Percentiles rank a stretch among this genome's conserved stretches.
phyloP scores from a whole-genome alignment of 2,888 invertebrate genomes.

The Gnatocerus cornutus region DNA sequence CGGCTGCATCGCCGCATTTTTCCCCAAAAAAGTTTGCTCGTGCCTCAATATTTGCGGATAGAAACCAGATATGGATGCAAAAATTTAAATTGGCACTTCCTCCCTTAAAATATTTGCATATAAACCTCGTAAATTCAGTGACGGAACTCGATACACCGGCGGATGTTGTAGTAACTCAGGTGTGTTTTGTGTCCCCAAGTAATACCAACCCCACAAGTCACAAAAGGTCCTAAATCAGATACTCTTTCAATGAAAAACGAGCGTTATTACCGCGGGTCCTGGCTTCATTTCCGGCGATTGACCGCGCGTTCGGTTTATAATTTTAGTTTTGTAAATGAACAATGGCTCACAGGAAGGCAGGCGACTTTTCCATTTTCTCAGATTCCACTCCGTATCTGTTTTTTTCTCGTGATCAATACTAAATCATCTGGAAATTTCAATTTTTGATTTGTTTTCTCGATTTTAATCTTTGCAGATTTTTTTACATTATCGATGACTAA shows the following conservation, averaged over 20 bases:
- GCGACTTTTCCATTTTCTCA: too few species aligned
- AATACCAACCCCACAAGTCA: conserved; percentile 14
- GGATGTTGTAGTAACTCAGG: conserved; percentile 26
- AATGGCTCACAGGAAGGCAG: not conserved
- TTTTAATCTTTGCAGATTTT: too few species aligned
- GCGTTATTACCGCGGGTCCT: conserved; percentile 39
- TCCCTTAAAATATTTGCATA: conserved; percentile 29
- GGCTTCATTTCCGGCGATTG: conserved; percentile 56
- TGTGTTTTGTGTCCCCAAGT: conserved; percentile 14
- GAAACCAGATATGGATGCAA: conserved; percentile 1
- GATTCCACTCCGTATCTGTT: too few species aligned
- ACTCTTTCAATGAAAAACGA: conserved; percentile 1
- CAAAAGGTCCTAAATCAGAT: conserved; percentile 23
- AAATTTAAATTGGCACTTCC: conserved; percentile 21
- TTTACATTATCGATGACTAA: too few species aligned
- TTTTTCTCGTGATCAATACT: too few species aligned
- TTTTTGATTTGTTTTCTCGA: too few species aligned
- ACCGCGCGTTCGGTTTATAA: conserved; percentile 37
- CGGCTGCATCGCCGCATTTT: too few species aligned
- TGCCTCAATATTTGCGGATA: too few species aligned
- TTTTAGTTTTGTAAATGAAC: conserved; percentile 25
- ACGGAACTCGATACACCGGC: conserved; percentile 21
- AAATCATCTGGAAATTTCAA: too few species aligned
- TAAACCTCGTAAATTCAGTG: conserved; percentile 24
- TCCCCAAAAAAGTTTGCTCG: too few species aligned